Base-by-base conservation (phyloP, 2,888 invertebrate genomes). In the Nomada goodeniana region DNA sequence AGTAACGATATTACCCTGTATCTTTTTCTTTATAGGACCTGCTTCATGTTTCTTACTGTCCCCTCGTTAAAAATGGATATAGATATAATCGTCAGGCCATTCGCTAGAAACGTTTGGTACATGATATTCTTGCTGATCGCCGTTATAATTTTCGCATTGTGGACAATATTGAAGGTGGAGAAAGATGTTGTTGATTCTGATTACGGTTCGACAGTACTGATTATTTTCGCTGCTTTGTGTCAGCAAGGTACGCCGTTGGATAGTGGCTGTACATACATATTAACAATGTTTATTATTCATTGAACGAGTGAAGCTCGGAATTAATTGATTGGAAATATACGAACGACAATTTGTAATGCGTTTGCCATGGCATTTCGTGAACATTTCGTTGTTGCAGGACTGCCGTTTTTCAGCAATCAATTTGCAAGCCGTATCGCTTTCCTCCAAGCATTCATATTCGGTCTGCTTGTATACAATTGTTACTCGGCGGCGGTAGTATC, bases 401-500 rank as follows among this genome's bases (percentile, higher is more conserved):
- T 91, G 5, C 82, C 89, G 42, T 84, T 89, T 53, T 60, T 85
- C n/a, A 87, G 88, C 15, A 76, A 86, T 2, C 84, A 84, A 75
- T 53, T 81, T 29, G 86, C 93, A 4, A 90, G 90, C 52, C 91
- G 92, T 0, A 79, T 93, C 13, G 92, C 90, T 2, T 85, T 90
- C 29, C 68, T 93, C 10, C 88, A 89, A 53, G 86, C 91, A 0
- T 86, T 91, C 60, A 52, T 91, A 1, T 92, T 92, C 59, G 90
- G 92, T 20, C 78, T 92, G 9, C 78, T 93, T 7, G 72, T 92
- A 0, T 92, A 90, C 42, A 92, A 92, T 80, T 93, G 90, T 78
- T 93, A 93, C 71, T 89, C 90, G 3, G 92, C 92, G 10, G 90
- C 90, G 29, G 88, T 93, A 47, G 92, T 93, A 13, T 92, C 93